These are phyloP conservation scores for Craniophora ligustri DNA, from an alignment of 2,888 invertebrate genomes.

Conservation along the genomic window DNA sequence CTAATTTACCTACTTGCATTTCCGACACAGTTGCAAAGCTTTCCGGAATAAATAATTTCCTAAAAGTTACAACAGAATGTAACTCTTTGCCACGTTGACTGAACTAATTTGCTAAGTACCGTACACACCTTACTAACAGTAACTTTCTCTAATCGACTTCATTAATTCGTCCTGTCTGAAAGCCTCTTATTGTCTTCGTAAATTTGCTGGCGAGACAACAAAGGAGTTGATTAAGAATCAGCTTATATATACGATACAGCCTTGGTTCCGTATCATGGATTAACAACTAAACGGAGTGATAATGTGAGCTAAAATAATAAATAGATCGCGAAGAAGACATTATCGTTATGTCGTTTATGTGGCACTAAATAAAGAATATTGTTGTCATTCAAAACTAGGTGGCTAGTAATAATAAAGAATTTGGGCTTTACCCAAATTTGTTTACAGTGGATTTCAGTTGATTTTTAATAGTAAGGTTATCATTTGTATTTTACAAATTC, in stretches of 20 bases:
- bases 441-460: no score
- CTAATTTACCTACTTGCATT: no score
- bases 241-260: slow-evolving; percentile 43
- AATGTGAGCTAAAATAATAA: slow-evolving; percentile 3
- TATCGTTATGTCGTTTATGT: no score
- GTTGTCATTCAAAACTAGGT: no score
- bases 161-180: slow-evolving; percentile 51
- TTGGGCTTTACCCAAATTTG: no score
- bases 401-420: no score
- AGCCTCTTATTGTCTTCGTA: slow-evolving; percentile 39
- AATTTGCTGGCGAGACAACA: slow-evolving; percentile 63
- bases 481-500: no score
- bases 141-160: slow-evolving; percentile 47
- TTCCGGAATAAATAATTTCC: no score
- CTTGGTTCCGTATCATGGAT: slow-evolving; percentile 16
- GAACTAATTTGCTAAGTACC: slow-evolving; percentile 29
- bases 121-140: slow-evolving; percentile 29
- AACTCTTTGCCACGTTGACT: not conserved
- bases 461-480: no score
- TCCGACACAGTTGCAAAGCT: no score
- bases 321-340: not conserved
- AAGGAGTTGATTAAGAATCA: slow-evolving; percentile 56
- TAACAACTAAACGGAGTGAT: slow-evolving; percentile 10
- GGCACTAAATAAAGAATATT: no score
- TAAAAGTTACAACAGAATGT: no score